Percentiles rank a stretch among this genome's conserved stretches.
Conservation (phyloP, 2,888 invertebrate genomes). For the Steinernema hermaphroditum region DNA sequence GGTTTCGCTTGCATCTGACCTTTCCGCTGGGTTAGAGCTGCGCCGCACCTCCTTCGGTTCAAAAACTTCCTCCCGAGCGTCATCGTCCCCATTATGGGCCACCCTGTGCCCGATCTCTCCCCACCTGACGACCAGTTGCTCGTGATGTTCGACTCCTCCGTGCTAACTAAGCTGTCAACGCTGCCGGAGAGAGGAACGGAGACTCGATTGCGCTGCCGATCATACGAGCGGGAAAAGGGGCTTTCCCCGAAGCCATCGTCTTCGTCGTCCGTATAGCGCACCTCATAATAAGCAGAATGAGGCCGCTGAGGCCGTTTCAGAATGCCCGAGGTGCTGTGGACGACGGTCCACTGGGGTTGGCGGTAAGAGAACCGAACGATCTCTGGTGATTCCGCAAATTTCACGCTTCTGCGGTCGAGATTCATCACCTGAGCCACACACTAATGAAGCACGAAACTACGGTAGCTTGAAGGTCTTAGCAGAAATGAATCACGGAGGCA, state of each 20-base stretch:
- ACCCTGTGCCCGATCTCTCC: slow-evolving; percentile 1
- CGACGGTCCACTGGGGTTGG: slow-evolving; percentile 14
- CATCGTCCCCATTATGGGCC: slow-evolving; percentile 23
- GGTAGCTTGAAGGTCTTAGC: neutral
- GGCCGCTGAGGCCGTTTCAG: slow-evolving; percentile 6
- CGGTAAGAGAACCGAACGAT: slow-evolving; percentile 34
- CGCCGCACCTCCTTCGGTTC: neutral
- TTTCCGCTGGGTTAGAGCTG: neutral
- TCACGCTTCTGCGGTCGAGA: slow-evolving; percentile 34
- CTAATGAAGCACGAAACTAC: neutral
- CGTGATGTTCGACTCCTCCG: slow-evolving; percentile 7
- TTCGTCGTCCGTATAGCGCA: neutral
- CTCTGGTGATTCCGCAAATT: slow-evolving; percentile 34
- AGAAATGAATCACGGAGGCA: neutral
- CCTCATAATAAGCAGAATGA: slow-evolving; percentile 12
- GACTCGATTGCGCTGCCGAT: neutral
- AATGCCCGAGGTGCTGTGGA: slow-evolving; percentile 10
- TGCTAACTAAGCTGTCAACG: slow-evolving; percentile 20
- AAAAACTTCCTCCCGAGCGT: slow-evolving; percentile 17
- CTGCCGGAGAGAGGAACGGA: slow-evolving; percentile 6
- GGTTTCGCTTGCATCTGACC: slow-evolving; percentile 11
- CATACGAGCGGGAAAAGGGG: neutral
- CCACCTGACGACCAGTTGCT: neutral
- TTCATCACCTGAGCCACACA: neutral
- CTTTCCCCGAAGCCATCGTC: slow-evolving; percentile 3